phyloP scores from a whole-genome alignment of 1,140 invertebrate species.

The Lerema accius region DNA sequence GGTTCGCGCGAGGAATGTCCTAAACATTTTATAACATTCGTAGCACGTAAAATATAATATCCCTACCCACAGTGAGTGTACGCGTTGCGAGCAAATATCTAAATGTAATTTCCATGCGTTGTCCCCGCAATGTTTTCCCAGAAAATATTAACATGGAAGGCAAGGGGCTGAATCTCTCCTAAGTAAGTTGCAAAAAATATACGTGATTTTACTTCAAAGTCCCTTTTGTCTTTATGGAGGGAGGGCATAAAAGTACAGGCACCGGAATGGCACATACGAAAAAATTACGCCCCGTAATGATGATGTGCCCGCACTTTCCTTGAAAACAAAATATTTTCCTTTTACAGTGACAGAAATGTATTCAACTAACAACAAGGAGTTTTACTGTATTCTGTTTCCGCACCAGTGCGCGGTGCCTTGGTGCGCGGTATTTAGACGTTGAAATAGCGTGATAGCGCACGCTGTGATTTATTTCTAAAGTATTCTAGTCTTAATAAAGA shows the following conservation, averaged over 20 bases:
- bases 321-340: conserved; percentile 78
- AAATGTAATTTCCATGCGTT: conserved; percentile 82
- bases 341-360: conserved; percentile 74
- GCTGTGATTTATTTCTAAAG: conserved; percentile 43
- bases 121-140: conserved; percentile 81
- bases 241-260: conserved; percentile 79
- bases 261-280: conserved; percentile 78
- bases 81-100: conserved; percentile 79
- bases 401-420: not conserved
- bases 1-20: conserved; percentile 53
- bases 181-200: conserved; percentile 83
- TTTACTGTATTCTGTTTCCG: conserved; percentile 49
- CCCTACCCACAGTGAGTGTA: conserved; percentile 72
- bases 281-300: conserved; percentile 81
- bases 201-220: conserved; percentile 83
- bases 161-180: conserved; percentile 80
- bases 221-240: conserved; percentile 81
- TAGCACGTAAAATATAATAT: conserved; percentile 82
- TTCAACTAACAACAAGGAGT: conserved; percentile 52
- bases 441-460: conserved; percentile 17
- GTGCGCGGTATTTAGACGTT: conserved; percentile 5
- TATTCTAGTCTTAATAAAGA: no score
- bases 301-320: conserved; percentile 78
- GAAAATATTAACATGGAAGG: conserved; percentile 81
- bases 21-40: conserved; percentile 80